Conservation (phyloP, 2,113 vertebrate species). For the Bubo bubo region DNA sequence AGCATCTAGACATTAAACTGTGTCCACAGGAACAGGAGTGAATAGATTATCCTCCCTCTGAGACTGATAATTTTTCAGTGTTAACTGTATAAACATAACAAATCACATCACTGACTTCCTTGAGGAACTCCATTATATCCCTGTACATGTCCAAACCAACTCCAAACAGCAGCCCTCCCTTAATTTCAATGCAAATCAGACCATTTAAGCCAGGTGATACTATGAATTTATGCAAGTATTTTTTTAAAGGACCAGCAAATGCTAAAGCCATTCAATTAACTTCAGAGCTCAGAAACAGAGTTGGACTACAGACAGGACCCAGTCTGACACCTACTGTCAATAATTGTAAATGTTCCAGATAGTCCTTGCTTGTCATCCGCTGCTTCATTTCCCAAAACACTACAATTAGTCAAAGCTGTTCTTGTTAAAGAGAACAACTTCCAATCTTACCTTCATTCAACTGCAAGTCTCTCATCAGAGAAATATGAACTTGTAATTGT, state of each 20-base stretch:
- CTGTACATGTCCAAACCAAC: not conserved
- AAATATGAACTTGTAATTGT: rapidly evolving
- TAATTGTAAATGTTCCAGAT: not conserved
- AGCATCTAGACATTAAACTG: not conserved
- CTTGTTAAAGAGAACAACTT: not conserved
- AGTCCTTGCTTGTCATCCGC: not conserved
- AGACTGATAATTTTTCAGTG: not conserved
- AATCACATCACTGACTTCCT: not conserved
- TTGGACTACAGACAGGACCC: not conserved
- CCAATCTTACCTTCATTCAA: not conserved
- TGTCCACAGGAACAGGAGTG: not conserved
- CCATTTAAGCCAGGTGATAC: not conserved
- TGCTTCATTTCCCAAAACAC: not conserved
- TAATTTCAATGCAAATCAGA: not conserved
- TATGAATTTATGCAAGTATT: not conserved
- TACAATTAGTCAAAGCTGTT: not conserved
- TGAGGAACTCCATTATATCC: not conserved
- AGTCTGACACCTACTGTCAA: not conserved
- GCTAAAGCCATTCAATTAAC: not conserved
- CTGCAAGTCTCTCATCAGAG: not conserved
- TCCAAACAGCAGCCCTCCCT: not conserved
- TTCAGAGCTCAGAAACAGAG: not conserved
- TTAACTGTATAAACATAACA: not conserved
- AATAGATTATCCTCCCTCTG: not conserved
- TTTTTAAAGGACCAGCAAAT: not conserved